Base-by-base conservation (phyloP, 2,888 invertebrate species). In the Thera britannica region DNA sequence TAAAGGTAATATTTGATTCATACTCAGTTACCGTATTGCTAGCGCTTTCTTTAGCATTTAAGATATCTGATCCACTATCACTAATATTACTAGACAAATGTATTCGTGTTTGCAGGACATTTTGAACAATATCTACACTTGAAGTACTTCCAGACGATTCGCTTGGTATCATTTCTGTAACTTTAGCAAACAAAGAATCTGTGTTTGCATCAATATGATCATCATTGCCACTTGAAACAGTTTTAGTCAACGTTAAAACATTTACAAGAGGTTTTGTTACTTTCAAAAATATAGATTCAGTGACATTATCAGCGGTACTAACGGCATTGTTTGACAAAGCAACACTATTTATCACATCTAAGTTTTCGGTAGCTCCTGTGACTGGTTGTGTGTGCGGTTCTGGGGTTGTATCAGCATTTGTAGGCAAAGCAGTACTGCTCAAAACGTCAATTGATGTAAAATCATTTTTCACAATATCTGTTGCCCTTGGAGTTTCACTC, bases 41-140 rank as follows among this genome's bases (percentile, higher is more conserved):
- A 2, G 52, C 3, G 52, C 44, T 44, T 44, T 57, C 57, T 57
- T 8, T 57, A 57, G 23, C 57, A 23, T 57, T 9, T 35, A 23
- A 7, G 23, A 51, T 51, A 7, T 35, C 35, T 58, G 41, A 38
- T 3, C n/a, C 44, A 56, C 23, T 12, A 49, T n/a, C 34, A 46
- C 38, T 46, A 49, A 56, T 51, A 51, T 51, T 57, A 51, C 38
- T 44, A 1, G 44, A n/a, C 23, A 49, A 55, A 34, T 23, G 2
- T 46, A 56, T 52, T 46, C 11, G 3, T 59, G 36, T 59, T 38
- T 41, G 51, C 2, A 11, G 46, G 23, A 55, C 23, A 34, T 49
- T 59, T 49, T 48, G 48, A 8, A 34, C 49, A 49, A 51, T 48
- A 41, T 60, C 49, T 51, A 49, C 51, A 51, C n/a, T 51, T 61